Base-by-base conservation (phyloP, 2,888 invertebrate species). In the Barypeithes pellucidus region DNA sequence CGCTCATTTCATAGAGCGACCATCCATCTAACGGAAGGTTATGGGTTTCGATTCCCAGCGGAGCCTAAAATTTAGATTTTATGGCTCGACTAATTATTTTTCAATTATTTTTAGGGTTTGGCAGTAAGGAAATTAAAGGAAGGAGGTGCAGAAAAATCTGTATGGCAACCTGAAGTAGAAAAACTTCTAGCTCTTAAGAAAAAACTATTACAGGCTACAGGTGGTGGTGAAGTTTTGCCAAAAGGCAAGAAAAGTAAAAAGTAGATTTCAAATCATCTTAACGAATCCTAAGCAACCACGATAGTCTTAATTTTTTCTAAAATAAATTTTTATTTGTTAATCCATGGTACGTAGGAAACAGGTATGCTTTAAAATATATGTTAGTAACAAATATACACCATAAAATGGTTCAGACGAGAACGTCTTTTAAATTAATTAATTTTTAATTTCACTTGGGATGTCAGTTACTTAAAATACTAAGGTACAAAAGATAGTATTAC, bases 111-210 rank as follows among this genome's bases (percentile, higher is more conserved):
- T 14, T 87, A 95, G 92, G 95, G 91, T 0, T 88, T 90, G 18
- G 88, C 91, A 77, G 95, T 97, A 0, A 89, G 96, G 52, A 87
- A 91, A 71, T 82, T 96, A 20, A 97, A 97, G 85, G 86, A 91
- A 0, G 89, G 90, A 4, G 94, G 93, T 50, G 91, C 91, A 70
- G 91, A 92, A 76, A 96, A 96, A 84, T 80, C 89, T 0, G 90
- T 91, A 0, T 93, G 94, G 90, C 92, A 94, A 81, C 93, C 93
- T 0, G 94, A 95, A 84, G 93, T 96, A 0, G 88, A 89, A 22
- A 88, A 89, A 67, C 87, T 96, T 50, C 85, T 95, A 12, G 89
- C 91, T 57, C 86, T 96, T 62, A 96, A 96, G 85, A 90, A 91
- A 76, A 89, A 91, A 80, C 87, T 95, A 24, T 84, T 88, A 8